Conservation (phyloP, 2,797 vertebrate species). For the Holocentrus rufus region DNA sequence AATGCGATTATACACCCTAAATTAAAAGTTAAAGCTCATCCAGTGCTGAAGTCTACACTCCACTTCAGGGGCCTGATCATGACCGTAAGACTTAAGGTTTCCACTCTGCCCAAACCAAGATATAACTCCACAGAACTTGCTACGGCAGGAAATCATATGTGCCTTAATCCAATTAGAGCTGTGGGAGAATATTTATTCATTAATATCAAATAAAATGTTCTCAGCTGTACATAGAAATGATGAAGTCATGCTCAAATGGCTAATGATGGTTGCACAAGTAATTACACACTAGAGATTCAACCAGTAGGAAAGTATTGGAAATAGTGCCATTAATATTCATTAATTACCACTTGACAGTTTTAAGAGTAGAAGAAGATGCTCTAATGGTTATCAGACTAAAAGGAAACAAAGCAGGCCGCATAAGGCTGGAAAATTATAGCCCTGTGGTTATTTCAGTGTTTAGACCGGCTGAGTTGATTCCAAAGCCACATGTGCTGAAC, state of each 20-base stretch:
- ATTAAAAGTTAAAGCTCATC: slow-evolving; percentile 7
- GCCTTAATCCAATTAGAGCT: slow-evolving; percentile 59
- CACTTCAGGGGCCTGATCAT: no score
- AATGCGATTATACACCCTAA: slow-evolving; percentile 27
- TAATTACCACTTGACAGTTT: slow-evolving; percentile 67
- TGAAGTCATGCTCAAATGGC: slow-evolving; percentile 58
- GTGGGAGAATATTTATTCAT: slow-evolving; percentile 65
- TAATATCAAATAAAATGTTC: slow-evolving; percentile 62
- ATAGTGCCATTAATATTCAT: slow-evolving; percentile 64
- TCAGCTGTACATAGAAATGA: slow-evolving; percentile 57
- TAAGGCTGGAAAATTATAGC: slow-evolving; percentile 17
- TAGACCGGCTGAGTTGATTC: not conserved
- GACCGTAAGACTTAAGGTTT: no score
- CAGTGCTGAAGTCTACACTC: not conserved
- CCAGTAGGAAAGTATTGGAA: slow-evolving; percentile 56
- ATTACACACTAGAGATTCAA: slow-evolving; percentile 64
- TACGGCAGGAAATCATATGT: slow-evolving; percentile 60
- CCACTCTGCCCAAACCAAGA: slow-evolving; percentile 15
- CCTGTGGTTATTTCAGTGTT: slow-evolving; percentile 29
- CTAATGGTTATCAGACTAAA: slow-evolving; percentile 41
- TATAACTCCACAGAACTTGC: slow-evolving; percentile 48
- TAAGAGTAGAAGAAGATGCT: slow-evolving; percentile 38
- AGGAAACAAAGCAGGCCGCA: slow-evolving; percentile 17
- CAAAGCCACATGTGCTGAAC: slow-evolving; percentile 36
- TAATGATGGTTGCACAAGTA: slow-evolving; percentile 52